Percentiles rank a stretch among this genome's conserved stretches.
Conservation (phyloP, 2,888 invertebrate species). For the Campoletis raptor region DNA sequence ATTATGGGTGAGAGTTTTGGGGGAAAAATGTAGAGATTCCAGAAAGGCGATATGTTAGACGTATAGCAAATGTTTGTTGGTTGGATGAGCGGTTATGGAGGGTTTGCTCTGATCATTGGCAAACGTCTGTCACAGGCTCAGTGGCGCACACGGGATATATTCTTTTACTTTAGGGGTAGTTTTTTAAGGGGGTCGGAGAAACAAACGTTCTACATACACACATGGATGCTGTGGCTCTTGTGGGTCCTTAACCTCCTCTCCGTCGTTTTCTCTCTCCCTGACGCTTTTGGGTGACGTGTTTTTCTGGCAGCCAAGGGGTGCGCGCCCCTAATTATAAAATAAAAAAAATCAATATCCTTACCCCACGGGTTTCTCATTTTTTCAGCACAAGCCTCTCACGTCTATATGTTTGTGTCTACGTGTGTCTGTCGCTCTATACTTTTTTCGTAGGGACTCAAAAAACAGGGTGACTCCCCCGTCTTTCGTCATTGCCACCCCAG, state of each 20-base stretch:
- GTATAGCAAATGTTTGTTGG: conserved; percentile 13
- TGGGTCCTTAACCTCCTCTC: conserved; percentile 49
- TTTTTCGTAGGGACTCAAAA: conserved; percentile 70
- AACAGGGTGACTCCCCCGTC: conserved; percentile 82
- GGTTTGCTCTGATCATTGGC: conserved; percentile 40
- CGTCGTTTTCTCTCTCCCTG: conserved; percentile 44
- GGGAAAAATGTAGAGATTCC: conserved; percentile 12
- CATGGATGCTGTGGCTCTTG: conserved; percentile 48
- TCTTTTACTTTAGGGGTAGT: conserved; percentile 45
- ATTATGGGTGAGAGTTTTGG: background rate
- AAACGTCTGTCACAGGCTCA: conserved; percentile 68
- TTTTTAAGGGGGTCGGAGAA: conserved; percentile 46
- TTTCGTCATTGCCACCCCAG: conserved; percentile 80
- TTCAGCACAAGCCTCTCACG: conserved; percentile 34
- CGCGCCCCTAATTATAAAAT: conserved; percentile 85
- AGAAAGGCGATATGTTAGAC: conserved; percentile 11
- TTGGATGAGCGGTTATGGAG: conserved; percentile 28
- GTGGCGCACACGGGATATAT: conserved; percentile 36
- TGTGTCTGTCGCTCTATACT: conserved; percentile 9
- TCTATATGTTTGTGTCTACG: background rate
- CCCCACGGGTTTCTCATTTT: conserved; percentile 76
- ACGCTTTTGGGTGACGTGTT: conserved; percentile 81
- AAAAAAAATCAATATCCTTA: conserved; percentile 84
- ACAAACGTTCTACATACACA: conserved; percentile 44
- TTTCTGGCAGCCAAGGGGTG: conserved; percentile 83